These are phyloP conservation scores for Scaptomyza reducta DNA, from an alignment of 2,888 invertebrate species.

Conservation along the genomic window DNA sequence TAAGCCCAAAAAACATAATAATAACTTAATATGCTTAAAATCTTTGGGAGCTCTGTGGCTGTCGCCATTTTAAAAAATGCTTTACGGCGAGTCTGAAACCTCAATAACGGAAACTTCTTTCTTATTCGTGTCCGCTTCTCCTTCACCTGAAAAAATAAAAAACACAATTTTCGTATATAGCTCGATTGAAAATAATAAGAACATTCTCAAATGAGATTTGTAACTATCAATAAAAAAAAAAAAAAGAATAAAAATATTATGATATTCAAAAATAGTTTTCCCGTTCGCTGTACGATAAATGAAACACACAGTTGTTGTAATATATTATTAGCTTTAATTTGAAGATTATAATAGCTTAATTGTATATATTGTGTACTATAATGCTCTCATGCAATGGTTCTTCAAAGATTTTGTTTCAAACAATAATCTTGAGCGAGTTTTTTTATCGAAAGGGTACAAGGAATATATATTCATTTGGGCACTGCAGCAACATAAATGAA, in stretches of 20 bases:
- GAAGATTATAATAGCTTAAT: conserved; percentile 42
- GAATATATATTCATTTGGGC: conserved; percentile 34
- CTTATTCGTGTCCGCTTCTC: conserved; percentile 31
- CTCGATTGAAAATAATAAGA: conserved; percentile 35
- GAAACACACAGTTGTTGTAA: conserved; percentile 47
- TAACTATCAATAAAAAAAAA: conserved; percentile 12
- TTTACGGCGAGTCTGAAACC: conserved; percentile 57
- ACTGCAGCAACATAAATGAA: conserved; percentile 23
- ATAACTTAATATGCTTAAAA: conserved; percentile 20
- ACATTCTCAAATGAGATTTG: conserved; percentile 30
- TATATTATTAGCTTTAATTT: conserved; percentile 55
- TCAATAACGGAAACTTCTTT: conserved; percentile 68
- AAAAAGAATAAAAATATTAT: neutral
- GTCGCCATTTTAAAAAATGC: conserved; percentile 5
- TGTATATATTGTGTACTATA: conserved; percentile 19
- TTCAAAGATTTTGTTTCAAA: conserved; percentile 16
- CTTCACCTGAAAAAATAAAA: conserved; percentile 47
- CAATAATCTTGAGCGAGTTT: conserved; percentile 16
- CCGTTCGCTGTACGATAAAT: conserved; percentile 26
- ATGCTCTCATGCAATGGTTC: conserved; percentile 30
- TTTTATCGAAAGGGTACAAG: conserved; percentile 12
- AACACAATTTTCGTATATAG: conserved; percentile 21
- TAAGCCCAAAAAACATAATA: conserved; percentile 16
- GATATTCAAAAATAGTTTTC: neutral
- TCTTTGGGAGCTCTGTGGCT: conserved; percentile 52